Evolutionary conservation across 2,113 vertebrate species (phyloP), one percentile per base, ranked within the genome.

Genomic region (Oreochromis tanganicae): DNA sequence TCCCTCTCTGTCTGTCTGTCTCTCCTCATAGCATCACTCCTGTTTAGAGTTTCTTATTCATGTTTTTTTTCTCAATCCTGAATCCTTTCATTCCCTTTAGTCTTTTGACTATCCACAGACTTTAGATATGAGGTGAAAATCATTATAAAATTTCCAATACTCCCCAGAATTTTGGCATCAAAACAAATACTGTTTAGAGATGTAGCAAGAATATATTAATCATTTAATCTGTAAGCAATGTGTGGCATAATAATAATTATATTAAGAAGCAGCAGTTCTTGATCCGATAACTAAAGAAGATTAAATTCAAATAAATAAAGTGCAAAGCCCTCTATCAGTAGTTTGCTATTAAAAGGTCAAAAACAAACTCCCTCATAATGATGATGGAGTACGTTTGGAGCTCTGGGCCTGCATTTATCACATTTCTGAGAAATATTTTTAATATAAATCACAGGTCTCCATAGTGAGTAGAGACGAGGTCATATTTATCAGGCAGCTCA

Each of bases 1-100:
- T 87, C 71, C 87, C 32, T 4, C 34, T 86, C 79, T 61, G 87
- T 91, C 81, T 24, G 50, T 86, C 48, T 78, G 82, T 92, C 86
- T 83, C 54, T 88, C 79, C 63, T 91, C 87, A 93, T 75, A 63
- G 73, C 89, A 93, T 89, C 12, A 5, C 79, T 86, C 50, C 61
- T 24, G 54, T 86, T 94, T 85, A 36, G 19, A 83, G 75, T 75
- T 91, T 50, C 19, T 84, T 80, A 56, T 38, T 79, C 52, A 83
- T 61, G 9, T 86, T 80, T 55, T 10, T 79, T 85, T 41, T 38
- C 46, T 43, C 61, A 71, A 46, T 56, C 7, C 19, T 80, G 14
- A 63, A 4, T 36, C 12, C 4, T 81, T 84, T 57, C 78, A 21
- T 54, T 32, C 13, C 21, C 7, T 32, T 52, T 78, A 21, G 48